These are phyloP conservation scores for Heliconius aoede DNA, from an alignment of 2,888 invertebrate genomes.

Conservation along the genomic window DNA sequence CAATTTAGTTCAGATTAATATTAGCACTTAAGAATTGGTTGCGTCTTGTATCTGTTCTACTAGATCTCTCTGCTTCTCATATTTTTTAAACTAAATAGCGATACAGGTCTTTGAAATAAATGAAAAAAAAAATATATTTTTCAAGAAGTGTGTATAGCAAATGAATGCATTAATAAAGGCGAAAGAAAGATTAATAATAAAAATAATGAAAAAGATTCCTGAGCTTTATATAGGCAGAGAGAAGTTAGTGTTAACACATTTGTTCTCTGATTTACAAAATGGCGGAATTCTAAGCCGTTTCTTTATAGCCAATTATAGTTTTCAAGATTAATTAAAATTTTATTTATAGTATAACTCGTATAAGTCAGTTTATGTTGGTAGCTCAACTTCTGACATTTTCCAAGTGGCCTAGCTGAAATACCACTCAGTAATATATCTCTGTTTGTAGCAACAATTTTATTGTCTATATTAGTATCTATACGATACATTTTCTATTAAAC, in stretches of 20 bases:
- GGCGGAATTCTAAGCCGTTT: background rate
- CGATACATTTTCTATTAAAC: conserved; percentile 24
- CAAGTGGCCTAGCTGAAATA: conserved; percentile 30
- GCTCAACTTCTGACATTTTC: conserved; percentile 26
- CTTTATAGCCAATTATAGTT: background rate
- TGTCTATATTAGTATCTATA: conserved; percentile 21
- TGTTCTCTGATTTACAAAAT: too few relatives aligned
- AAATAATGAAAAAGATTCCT: too few relatives aligned
- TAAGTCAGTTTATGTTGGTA: conserved; percentile 5
- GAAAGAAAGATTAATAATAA: too few relatives aligned
- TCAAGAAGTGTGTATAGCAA: too few relatives aligned
- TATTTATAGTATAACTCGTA: background rate
- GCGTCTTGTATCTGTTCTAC: conserved; percentile 44
- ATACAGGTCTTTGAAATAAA: background rate
- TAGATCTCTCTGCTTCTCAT: too few relatives aligned
- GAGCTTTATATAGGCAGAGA: too few relatives aligned
- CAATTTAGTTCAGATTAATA: conserved; percentile 49
- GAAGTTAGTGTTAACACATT: background rate
- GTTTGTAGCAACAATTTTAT: conserved; percentile 17
- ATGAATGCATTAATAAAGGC: too few relatives aligned
- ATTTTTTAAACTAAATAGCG: conserved; percentile 45
- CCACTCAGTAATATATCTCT: conserved; percentile 31
- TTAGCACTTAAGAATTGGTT: conserved; percentile 49
- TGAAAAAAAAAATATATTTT: too few relatives aligned
- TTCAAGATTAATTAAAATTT: background rate